Evolutionary conservation across 2,113 vertebrate species (phyloP).

Genomic region (Corythornis vintsioides): DNA sequence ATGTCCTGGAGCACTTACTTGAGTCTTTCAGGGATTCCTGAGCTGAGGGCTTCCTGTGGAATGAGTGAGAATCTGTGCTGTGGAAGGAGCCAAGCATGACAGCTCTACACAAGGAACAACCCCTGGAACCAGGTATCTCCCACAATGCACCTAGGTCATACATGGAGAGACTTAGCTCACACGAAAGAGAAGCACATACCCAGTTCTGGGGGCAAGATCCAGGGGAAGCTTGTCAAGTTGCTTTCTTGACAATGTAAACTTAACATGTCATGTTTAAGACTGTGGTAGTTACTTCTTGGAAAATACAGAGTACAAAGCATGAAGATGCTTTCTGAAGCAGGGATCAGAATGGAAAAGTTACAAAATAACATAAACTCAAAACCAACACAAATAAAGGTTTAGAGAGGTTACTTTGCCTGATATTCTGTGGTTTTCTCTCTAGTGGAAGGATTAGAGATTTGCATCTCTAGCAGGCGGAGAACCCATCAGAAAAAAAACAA

Average conservation of each 20-base stretch:
- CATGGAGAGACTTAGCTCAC: not conserved
- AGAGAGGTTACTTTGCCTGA: not conserved
- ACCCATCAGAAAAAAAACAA: not conserved
- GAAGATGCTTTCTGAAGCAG: not conserved
- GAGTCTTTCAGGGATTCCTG: not conserved
- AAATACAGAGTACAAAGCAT: not conserved
- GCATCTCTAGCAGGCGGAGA: conserved; percentile 22
- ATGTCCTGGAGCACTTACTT: not conserved
- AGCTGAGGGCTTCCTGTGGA: not conserved
- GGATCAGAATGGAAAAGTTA: not conserved
- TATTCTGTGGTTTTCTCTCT: not conserved
- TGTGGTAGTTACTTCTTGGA: not conserved
- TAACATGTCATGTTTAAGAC: not conserved
- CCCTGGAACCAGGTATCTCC: not conserved
- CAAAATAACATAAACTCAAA: not conserved
- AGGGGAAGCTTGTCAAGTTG: not conserved
- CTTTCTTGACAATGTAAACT: not conserved
- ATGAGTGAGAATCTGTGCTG: accelerated
- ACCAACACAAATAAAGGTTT: not conserved
- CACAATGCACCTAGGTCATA: not conserved
- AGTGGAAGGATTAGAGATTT: not conserved
- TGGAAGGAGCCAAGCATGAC: not conserved
- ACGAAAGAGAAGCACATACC: not conserved
- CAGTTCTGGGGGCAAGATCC: not conserved
- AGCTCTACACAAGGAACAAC: not conserved